phyloP scores from a whole-genome alignment of 2,888 invertebrate species.

The Cataglyphis altisquamis region DNA sequence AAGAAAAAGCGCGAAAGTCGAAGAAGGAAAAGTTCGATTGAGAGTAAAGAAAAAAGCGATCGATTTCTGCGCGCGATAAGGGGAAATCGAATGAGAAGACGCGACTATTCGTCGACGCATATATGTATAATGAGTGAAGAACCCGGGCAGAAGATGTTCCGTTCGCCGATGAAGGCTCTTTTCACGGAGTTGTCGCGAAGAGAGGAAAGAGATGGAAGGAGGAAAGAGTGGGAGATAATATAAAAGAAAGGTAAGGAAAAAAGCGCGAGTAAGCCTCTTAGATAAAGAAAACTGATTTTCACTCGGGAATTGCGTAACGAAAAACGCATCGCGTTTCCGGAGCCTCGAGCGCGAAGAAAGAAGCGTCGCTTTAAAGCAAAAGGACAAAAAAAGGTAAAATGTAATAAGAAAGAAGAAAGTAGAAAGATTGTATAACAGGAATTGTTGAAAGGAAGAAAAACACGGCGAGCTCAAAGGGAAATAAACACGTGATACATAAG shows the following conservation, averaged over 20 bases:
- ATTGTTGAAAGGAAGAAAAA: conserved; percentile 20
- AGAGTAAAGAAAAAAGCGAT: conserved; percentile 9
- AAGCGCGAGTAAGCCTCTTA: conserved; percentile 44
- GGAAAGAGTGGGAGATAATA: not conserved
- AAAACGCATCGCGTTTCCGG: conserved; percentile 39
- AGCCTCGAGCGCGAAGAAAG: conserved; percentile 15
- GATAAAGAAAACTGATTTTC: conserved; percentile 48
- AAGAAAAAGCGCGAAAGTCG: conserved; percentile 39
- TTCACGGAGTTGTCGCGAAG: conserved; percentile 6
- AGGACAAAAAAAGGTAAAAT: not conserved
- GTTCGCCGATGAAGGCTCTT: conserved; percentile 6
- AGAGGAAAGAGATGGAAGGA: not conserved
- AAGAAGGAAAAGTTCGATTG: conserved; percentile 17
- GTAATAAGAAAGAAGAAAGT: not conserved
- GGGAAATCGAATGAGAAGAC: conserved; percentile 22
- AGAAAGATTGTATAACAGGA: not conserved
- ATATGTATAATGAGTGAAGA: conserved; percentile 23
- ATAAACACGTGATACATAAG: conserved; percentile 24
- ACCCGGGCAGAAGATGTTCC: conserved; percentile 15
- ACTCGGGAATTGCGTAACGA: conserved; percentile 42
- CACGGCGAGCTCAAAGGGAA: not conserved
- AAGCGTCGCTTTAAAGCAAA: conserved; percentile 25
- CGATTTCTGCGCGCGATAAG: conserved; percentile 38
- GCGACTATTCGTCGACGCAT: conserved; percentile 19
- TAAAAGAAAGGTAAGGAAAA: conserved; percentile 3